These are phyloP conservation scores for Lonchura striata DNA, from an alignment of 2,113 vertebrate species.

Conservation along the genomic window DNA sequence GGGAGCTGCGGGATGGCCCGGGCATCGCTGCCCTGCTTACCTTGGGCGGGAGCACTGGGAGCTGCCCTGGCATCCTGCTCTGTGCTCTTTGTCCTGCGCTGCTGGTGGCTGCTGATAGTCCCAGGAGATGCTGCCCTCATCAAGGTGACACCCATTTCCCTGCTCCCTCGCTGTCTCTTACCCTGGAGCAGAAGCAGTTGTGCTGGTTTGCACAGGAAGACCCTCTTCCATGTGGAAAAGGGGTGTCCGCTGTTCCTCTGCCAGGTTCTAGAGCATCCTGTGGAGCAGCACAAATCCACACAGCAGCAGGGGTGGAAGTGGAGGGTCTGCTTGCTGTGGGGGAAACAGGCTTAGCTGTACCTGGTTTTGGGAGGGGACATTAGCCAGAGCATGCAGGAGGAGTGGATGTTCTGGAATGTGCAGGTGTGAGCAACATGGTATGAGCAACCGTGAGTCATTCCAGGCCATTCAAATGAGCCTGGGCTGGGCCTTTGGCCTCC, in stretches of 20 bases:
- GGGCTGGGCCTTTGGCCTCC: neutral
- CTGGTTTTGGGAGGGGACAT: neutral
- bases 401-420: neutral
- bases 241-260: neutral
- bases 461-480: neutral
- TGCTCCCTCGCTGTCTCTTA: neutral
- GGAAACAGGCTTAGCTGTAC: neutral
- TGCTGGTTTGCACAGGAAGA: neutral
- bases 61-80: neutral
- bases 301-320: fast-evolving
- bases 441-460: neutral
- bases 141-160: neutral
- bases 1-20: fast-evolving
- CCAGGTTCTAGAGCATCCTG: neutral
- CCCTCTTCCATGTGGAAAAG: fast-evolving
- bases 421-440: neutral
- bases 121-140: neutral
- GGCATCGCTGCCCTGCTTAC: neutral
- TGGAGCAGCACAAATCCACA: neutral
- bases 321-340: neutral
- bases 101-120: fast-evolving
- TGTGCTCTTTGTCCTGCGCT: neutral
- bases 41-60: neutral
- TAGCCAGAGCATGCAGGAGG: neutral
- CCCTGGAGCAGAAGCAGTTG: neutral